phyloP scores from a whole-genome alignment of 2,797 vertebrate species.

The Poeciliopsis turneri region DNA sequence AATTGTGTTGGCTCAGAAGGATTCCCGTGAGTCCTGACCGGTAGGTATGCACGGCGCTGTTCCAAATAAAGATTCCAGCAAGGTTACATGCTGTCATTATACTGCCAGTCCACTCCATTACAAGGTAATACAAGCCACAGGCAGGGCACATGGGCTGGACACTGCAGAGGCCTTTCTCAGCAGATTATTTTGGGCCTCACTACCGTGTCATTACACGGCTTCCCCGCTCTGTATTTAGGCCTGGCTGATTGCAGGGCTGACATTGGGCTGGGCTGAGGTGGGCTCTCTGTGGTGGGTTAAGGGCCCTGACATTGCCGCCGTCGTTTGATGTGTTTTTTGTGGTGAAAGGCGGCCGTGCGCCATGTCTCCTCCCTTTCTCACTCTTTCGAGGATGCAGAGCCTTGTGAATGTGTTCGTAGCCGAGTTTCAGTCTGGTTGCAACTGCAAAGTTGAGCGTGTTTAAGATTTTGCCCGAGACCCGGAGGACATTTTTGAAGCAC shows the following conservation, averaged over 20 bases:
- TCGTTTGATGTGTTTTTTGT: conserved; percentile 61
- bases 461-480: not conserved
- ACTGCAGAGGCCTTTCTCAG: conserved; percentile 71
- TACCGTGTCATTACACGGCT: conserved; percentile 79
- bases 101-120: conserved; percentile 56
- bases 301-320: conserved; percentile 34
- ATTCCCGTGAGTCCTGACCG: conserved; percentile 43
- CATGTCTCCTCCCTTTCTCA: conserved; percentile 26
- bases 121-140: conserved; percentile 71
- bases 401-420: not conserved
- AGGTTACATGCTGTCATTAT: conserved; percentile 63
- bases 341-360: conserved; percentile 39
- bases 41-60: conserved; percentile 58
- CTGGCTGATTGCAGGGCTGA: conserved; percentile 74
- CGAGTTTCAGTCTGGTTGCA: not conserved
- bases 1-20: conserved; percentile 20
- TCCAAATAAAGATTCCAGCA: conserved; percentile 67
- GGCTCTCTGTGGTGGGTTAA: conserved; percentile 40
- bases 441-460: not conserved
- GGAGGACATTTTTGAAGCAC: no score
- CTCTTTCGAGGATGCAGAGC: conserved; percentile 16
- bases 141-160: conserved; percentile 67
- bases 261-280: conserved; percentile 67
- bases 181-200: conserved; percentile 79
- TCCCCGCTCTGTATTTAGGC: conserved; percentile 79